Conservation (phyloP, 2,888 invertebrate genomes). For the Athalia rosae region DNA sequence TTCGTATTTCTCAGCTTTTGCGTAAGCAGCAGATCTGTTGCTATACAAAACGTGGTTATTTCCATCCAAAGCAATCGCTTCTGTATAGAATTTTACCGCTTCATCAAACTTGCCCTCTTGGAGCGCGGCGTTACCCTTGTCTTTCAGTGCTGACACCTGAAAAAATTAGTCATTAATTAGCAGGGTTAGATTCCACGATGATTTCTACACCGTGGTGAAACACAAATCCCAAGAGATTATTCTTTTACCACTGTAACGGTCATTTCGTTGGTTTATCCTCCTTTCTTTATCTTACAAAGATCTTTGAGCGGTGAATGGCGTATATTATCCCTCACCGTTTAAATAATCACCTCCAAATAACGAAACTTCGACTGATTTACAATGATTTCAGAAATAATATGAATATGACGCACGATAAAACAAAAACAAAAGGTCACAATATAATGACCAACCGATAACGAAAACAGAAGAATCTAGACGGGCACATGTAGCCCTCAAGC, state of each 20-base stretch:
- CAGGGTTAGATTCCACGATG: background rate
- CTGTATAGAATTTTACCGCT: constrained; percentile 86
- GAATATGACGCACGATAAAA: background rate
- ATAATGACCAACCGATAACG: background rate
- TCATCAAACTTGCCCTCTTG: constrained; percentile 85
- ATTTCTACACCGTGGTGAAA: background rate
- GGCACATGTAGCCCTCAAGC: background rate
- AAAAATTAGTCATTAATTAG: constrained; percentile 14
- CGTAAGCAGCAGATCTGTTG: constrained; percentile 93
- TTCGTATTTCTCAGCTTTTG: constrained; percentile 84
- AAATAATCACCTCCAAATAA: background rate
- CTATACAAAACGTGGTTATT: constrained; percentile 93
- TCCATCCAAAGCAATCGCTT: constrained; percentile 86
- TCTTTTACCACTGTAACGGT: constrained; percentile 20
- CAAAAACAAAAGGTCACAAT: background rate
- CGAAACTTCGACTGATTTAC: constrained; percentile 13
- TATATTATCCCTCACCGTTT: background rate
- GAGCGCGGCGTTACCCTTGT: constrained; percentile 90
- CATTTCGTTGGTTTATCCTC: constrained; percentile 3
- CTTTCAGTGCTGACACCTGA: constrained; percentile 88
- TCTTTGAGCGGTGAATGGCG: background rate
- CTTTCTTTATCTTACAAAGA: background rate
- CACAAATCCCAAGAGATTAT: too few relatives aligned
- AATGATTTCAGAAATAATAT: background rate
- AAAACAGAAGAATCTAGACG: background rate